These are phyloP conservation scores for Bombus affinis DNA, from an alignment of 1,140 invertebrate genomes.

Conservation along the genomic window DNA sequence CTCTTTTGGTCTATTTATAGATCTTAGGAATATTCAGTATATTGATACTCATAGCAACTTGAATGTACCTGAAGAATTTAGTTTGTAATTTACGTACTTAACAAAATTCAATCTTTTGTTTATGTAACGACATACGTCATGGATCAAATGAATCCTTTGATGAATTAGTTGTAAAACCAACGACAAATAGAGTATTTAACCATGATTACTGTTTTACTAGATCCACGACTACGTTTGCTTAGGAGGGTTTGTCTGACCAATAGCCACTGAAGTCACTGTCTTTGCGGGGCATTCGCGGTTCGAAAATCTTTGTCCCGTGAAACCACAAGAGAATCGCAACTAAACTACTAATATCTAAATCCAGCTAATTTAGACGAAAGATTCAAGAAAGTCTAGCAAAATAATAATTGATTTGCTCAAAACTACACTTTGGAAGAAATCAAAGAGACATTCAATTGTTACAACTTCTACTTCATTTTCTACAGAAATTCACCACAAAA, in stretches of 20 bases:
- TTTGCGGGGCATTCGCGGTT: conserved; percentile 44
- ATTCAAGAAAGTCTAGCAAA: not conserved
- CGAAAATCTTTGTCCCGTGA: conserved; percentile 35
- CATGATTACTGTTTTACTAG: conserved; percentile 40
- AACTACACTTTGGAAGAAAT: not conserved
- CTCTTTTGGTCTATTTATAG: too few species aligned
- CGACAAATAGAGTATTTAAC: conserved; percentile 32
- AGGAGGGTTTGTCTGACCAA: conserved; percentile 61
- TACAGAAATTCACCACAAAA: not conserved
- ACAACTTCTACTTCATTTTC: not conserved
- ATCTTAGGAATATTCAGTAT: too few species aligned
- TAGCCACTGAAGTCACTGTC: conserved; percentile 51
- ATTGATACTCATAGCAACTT: too few species aligned
- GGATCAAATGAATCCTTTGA: too few species aligned
- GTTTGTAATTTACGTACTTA: too few species aligned
- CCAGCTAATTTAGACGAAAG: not conserved
- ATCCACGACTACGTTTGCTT: conserved; percentile 49
- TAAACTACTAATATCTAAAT: not conserved
- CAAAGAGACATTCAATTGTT: not conserved
- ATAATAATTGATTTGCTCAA: not conserved
- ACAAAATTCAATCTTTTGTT: not conserved
- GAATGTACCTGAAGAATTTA: too few species aligned
- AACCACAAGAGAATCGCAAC: conserved; percentile 6
- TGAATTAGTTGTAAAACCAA: conserved; percentile 20
- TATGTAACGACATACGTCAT: too few species aligned